phyloP scores from a whole-genome alignment of 2,113 vertebrate species.

The Argyrosomus japonicus region DNA sequence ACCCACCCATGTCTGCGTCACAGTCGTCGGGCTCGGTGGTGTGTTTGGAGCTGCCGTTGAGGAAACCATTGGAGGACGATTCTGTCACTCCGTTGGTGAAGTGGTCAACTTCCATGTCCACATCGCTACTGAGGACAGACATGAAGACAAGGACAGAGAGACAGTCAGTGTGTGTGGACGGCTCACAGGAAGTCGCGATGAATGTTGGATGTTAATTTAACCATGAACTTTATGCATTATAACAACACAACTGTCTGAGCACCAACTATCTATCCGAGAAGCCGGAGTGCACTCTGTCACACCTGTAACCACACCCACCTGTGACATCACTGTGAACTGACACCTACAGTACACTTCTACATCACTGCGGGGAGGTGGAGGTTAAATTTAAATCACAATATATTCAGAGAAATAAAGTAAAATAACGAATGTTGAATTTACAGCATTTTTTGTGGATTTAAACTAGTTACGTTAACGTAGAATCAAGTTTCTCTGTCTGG shows the following conservation, averaged over 20 bases:
- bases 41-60: conserved; percentile 97
- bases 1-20: too few relatives aligned
- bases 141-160: not conserved
- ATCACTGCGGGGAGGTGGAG: not conserved
- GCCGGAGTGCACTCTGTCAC: too few relatives aligned
- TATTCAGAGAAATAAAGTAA: not conserved
- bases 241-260: too few relatives aligned
- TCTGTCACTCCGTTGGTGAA: conserved; percentile 97
- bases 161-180: not conserved
- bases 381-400: not conserved
- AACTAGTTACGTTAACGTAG: too few relatives aligned
- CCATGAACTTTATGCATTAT: too few relatives aligned
- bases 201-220: too few relatives aligned
- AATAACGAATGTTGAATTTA: not conserved
- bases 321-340: not conserved
- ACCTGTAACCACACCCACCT: not conserved
- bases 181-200: not conserved
- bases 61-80: conserved; percentile 96
- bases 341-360: not conserved
- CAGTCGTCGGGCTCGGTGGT: too few relatives aligned
- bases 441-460: not conserved
- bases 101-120: conserved; percentile 99
- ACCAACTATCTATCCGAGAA: too few relatives aligned
- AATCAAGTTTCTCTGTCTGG: too few relatives aligned
- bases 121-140: conserved; percentile 85